Base-by-base conservation (phyloP, 2,797 vertebrate species). In the Enteromius paludinosus region DNA sequence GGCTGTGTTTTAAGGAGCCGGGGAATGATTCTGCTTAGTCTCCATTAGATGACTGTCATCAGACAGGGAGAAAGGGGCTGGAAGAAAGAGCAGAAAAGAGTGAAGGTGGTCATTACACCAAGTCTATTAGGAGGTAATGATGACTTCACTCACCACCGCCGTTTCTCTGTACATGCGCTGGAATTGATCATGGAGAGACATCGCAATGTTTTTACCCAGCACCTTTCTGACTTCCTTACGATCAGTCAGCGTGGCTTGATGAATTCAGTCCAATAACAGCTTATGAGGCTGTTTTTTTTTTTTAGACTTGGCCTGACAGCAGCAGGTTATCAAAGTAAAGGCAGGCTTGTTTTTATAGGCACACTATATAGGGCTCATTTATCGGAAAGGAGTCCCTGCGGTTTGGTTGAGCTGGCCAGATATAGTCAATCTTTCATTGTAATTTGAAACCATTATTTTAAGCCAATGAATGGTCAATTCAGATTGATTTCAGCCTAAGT, bases 121-220 rank as follows among this genome's bases (percentile, higher is more conserved):
- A 66, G 73, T 74, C 85, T 83, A 78, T 85, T 86, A 84, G 59
- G 82, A 84, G 84, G 75, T 80, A 84, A 87, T 87, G 84, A 86
- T 73, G 83, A 84, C 82, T 86, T 79, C 80, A 11, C 66, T 81
- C 49, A 66, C 59, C 33, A n/a, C 35, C 18, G 47, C 20, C 2
- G 18, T 43, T 75, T 72, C 59, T 70, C 72, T 77, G 41, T 41
- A 41, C 72, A 77, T 38, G 49, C 41, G 5, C 61, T 52, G 35
- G 68, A 73, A 54, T 70, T 84, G 72, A 80, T 83, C 65, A 72
- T 76, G 41, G 62, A 33, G 62, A 75, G 17, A 56, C 73, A 52
- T 68, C 49, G 33, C 71, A 62, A 64, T 68, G 25, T 49, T 70
- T 61, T 66, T 25, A 33, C 56, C 71, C 72, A 43, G 66, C 68